phyloP scores from a whole-genome alignment of 2,888 invertebrate species.

The Bhutanitis thaidina region DNA sequence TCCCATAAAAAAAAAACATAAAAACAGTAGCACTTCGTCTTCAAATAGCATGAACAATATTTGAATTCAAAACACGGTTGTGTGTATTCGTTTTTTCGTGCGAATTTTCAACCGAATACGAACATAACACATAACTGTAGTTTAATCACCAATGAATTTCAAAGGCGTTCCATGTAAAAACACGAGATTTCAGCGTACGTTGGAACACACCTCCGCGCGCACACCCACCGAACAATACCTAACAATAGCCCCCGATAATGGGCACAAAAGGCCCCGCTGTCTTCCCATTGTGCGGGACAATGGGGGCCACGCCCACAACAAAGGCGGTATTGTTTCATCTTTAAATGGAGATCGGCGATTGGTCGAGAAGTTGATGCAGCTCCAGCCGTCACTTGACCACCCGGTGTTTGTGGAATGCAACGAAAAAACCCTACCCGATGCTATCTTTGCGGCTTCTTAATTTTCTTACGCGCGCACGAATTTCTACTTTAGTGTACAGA shows the following conservation, averaged over 20 bases:
- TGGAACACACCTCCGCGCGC: constrained; percentile 17
- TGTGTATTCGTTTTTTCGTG: too few relatives aligned
- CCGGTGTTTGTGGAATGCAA: constrained; percentile 52
- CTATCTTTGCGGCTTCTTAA: constrained; percentile 35
- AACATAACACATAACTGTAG: neutral
- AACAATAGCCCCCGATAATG: constrained; percentile 60
- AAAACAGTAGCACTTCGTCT: too few relatives aligned
- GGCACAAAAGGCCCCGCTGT: constrained; percentile 62
- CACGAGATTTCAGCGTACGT: neutral
- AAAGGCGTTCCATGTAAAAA: constrained; percentile 6
- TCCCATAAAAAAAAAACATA: too few relatives aligned
- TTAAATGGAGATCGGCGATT: constrained; percentile 42
- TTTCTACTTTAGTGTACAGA: constrained; percentile 7
- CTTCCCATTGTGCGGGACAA: constrained; percentile 75
- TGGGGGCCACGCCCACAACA: constrained; percentile 59
- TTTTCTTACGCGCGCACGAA: constrained; percentile 30
- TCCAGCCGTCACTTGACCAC: constrained; percentile 43
- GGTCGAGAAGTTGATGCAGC: constrained; percentile 39
- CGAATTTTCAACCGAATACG: too few relatives aligned
- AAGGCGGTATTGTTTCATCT: constrained; percentile 73
- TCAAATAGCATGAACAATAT: too few relatives aligned
- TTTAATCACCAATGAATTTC: constrained; percentile 11
- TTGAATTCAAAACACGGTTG: too few relatives aligned
- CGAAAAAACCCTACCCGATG: constrained; percentile 37
- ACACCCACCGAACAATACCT: constrained; percentile 38